These are phyloP conservation scores for Callyntrura guangdongensis DNA, from an alignment of 2,888 invertebrate genomes.

Conservation along the genomic window DNA sequence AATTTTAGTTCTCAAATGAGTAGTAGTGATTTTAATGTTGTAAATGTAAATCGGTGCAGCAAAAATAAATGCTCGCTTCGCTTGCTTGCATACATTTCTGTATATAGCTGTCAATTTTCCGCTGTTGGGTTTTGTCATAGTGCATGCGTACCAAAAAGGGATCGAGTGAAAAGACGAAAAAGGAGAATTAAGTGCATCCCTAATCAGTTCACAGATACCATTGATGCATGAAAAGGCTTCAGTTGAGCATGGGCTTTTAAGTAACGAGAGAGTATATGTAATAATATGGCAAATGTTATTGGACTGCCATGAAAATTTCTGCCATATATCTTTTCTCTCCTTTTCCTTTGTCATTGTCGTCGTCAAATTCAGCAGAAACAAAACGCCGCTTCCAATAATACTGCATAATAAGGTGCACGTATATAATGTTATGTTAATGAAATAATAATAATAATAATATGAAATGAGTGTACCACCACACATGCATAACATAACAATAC, in stretches of 20 bases:
- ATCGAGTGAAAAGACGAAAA: not conserved
- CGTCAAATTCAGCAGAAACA: slow-evolving; percentile 27
- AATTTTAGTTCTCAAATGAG: no score
- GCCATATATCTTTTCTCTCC: slow-evolving; percentile 4
- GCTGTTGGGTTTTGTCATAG: not conserved
- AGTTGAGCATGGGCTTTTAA: slow-evolving; percentile 1
- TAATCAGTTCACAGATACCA: slow-evolving; percentile 6
- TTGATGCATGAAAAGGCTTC: slow-evolving; percentile 9
- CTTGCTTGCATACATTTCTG: not conserved
- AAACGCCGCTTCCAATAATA: slow-evolving; percentile 44
- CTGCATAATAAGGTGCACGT: slow-evolving; percentile 44
- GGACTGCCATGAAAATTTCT: slow-evolving; percentile 43
- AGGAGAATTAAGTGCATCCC: slow-evolving; percentile 17
- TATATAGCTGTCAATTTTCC: not conserved
- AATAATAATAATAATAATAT: slow-evolving; percentile 38
- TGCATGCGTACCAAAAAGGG: not conserved
- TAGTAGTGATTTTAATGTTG: no score
- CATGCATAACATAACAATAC: slow-evolving; percentile 27
- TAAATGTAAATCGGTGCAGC: not conserved
- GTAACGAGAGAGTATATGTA: not conserved
- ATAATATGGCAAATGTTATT: slow-evolving; percentile 23
- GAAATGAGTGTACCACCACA: slow-evolving; percentile 32
- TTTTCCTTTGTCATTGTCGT: slow-evolving; percentile 13
- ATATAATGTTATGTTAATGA: slow-evolving; percentile 8
- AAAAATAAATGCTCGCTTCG: not conserved